phyloP scores from a whole-genome alignment of 1,140 invertebrate species.

The Heliothis subflexa region DNA sequence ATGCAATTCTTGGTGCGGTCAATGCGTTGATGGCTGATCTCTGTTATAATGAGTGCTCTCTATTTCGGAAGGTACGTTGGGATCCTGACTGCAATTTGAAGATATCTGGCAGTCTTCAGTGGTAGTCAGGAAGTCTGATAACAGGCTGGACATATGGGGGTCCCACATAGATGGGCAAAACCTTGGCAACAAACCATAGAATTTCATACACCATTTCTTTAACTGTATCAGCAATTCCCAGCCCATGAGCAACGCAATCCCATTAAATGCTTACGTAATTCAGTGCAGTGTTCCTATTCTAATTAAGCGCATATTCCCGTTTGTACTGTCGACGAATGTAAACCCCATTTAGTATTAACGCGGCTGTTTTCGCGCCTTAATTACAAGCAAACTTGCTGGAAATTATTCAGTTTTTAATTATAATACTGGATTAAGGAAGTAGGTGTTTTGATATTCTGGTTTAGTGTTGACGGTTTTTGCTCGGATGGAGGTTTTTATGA shows the following conservation, averaged over 20 bases:
- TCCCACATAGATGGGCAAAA: too few species aligned
- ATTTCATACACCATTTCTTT: too few species aligned
- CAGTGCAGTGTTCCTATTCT: slow-evolving; percentile 29
- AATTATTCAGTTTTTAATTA: slow-evolving; percentile 50
- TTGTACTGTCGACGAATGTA: slow-evolving; percentile 42
- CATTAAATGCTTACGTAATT: slow-evolving; percentile 23
- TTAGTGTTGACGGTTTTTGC: neutral
- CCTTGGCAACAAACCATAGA: too few species aligned
- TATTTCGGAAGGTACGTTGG: too few species aligned
- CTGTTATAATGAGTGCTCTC: neutral
- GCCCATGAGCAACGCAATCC: slow-evolving; percentile 31
- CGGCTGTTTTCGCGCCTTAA: slow-evolving; percentile 45
- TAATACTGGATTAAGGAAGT: slow-evolving; percentile 47
- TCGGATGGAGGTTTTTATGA: neutral
- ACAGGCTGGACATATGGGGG: too few species aligned
- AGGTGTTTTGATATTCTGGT: neutral
- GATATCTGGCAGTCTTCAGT: too few species aligned
- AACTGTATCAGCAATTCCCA: too few species aligned
- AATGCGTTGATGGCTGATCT: neutral
- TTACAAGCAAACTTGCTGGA: slow-evolving; percentile 46
- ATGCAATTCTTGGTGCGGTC: too few species aligned
- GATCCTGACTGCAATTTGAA: too few species aligned
- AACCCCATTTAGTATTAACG: slow-evolving; percentile 45
- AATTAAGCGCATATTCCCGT: slow-evolving; percentile 44
- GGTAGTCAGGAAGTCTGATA: too few species aligned